These are phyloP conservation scores for Xestia ashworthii DNA, from an alignment of 2,888 invertebrate genomes.

Conservation along the genomic window DNA sequence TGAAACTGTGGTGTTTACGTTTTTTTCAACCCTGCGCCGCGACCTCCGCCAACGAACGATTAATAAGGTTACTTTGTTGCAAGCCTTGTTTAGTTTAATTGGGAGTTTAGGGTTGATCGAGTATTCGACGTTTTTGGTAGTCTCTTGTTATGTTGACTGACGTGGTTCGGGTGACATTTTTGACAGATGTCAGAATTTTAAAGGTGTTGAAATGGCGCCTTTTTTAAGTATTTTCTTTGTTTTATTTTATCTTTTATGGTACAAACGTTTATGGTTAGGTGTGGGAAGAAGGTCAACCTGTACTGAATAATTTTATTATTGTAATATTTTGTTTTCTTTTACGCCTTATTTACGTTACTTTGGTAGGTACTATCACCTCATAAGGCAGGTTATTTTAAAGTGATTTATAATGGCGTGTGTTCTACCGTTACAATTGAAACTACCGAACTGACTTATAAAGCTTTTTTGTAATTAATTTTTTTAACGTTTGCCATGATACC, in stretches of 20 bases:
- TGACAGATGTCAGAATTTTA: constrained; percentile 29
- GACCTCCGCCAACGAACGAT: constrained; percentile 65
- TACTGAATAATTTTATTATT: neutral
- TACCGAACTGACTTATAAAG: neutral
- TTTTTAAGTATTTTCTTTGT: constrained; percentile 14
- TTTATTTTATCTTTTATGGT: neutral
- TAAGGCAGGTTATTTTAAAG: neutral
- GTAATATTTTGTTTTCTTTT: neutral
- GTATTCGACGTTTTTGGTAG: constrained; percentile 17
- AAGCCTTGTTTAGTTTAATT: constrained; percentile 58
- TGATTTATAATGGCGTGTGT: constrained; percentile 2
- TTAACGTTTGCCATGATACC: constrained; percentile 6
- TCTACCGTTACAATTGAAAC: constrained; percentile 19
- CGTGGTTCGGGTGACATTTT: constrained; percentile 8
- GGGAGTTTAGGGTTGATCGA: constrained; percentile 36
- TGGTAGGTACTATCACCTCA: neutral
- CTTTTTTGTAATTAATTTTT: neutral
- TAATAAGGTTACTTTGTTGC: constrained; percentile 66
- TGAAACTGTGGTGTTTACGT: constrained; percentile 86
- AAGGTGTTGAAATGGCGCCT: neutral
- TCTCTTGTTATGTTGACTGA: constrained; percentile 21
- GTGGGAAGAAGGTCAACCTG: neutral
- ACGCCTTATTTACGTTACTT: neutral
- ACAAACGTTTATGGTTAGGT: neutral
- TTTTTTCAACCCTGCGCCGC: constrained; percentile 76